Conservation (phyloP, 64 coral and sea anemone genomes). For the Pocillopora damicornis region DNA sequence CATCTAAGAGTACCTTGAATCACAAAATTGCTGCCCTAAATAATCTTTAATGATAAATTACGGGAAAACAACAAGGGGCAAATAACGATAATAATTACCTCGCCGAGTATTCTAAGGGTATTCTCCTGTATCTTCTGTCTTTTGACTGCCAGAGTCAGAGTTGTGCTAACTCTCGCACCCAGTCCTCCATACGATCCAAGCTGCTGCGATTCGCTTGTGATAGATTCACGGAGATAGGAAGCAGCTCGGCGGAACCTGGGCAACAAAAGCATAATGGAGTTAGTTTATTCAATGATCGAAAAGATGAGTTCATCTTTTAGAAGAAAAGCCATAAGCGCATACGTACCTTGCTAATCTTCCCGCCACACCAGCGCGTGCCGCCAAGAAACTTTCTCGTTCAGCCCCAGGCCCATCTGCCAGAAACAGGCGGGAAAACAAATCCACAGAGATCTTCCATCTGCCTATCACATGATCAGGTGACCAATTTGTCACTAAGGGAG, state of each 20-base stretch:
- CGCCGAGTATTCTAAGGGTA: conserved; percentile 82
- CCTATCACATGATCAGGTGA: conserved; percentile 62
- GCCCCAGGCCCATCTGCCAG: conserved; percentile 89
- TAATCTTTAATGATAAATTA: not conserved
- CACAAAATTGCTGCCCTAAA: not conserved
- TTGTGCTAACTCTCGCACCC: conserved; percentile 77
- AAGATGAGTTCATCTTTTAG: not conserved
- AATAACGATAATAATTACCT: conserved; percentile 43
- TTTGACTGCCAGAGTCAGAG: conserved; percentile 76
- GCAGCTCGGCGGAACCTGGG: conserved; percentile 76
- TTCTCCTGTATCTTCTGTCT: conserved; percentile 64
- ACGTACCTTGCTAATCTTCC: conserved; percentile 79
- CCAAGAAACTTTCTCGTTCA: conserved; percentile 86
- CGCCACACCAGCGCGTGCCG: conserved; percentile 80
- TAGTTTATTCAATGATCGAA: not conserved
- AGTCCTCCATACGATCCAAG: conserved; percentile 65
- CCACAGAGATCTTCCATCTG: conserved; percentile 83
- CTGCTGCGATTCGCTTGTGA: conserved; percentile 74
- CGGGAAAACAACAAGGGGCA: not conserved
- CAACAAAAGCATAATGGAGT: not conserved
- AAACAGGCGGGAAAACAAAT: conserved; percentile 88
- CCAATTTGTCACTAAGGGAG: conserved; percentile 56
- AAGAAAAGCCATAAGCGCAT: not conserved
- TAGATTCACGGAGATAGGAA: conserved; percentile 71
- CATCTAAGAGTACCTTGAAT: no score